Conservation (phyloP, 2,113 vertebrate genomes). For the Spilogale gracilis region DNA sequence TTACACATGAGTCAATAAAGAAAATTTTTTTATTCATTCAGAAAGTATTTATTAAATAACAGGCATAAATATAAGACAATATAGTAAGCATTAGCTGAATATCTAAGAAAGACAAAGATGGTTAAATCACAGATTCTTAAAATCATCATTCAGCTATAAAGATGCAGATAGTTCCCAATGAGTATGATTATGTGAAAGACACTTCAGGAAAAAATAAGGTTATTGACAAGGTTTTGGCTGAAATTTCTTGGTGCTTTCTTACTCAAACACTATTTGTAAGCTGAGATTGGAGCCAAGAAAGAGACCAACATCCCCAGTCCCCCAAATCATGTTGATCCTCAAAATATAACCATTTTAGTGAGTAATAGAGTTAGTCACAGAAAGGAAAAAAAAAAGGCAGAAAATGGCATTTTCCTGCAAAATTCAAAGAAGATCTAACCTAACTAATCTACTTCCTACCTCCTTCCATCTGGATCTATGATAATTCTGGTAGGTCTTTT, state of each 20-base stretch:
- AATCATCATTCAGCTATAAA: background rate
- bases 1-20: conserved; percentile 45
- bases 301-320: background rate
- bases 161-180: background rate
- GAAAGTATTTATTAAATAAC: background rate
- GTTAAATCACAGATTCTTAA: background rate
- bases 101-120: background rate
- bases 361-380: background rate
- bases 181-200: background rate
- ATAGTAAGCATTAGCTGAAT: background rate
- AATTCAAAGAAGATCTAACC: background rate
- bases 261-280: background rate
- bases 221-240: background rate
- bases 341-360: background rate
- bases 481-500: background rate
- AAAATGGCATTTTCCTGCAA: background rate
- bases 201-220: background rate
- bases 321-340: background rate
- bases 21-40: conserved; percentile 14
- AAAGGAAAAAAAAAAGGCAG: background rate
- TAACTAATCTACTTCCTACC: background rate
- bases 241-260: background rate
- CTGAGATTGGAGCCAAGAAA: background rate
- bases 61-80: background rate
- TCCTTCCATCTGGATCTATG: background rate